These are phyloP conservation scores for Nyctalus aviator DNA, from an alignment of 2,797 vertebrate genomes.

Conservation along the genomic window DNA sequence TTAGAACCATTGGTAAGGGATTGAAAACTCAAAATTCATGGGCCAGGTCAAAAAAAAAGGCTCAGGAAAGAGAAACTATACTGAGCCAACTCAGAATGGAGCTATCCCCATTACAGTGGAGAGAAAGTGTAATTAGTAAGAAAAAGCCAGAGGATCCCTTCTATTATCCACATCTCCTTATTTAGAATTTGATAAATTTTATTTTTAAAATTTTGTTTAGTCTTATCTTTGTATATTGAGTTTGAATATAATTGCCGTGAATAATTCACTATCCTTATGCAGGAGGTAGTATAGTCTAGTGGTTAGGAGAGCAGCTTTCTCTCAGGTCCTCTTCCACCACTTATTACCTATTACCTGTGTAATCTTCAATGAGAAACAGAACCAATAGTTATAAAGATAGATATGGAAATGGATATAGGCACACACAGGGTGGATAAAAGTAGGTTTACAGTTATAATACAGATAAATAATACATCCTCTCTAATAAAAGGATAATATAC, in stretches of 20 bases:
- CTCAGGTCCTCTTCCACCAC: neutral
- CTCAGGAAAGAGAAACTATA: neutral
- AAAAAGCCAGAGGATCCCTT: neutral
- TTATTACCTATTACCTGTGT: neutral
- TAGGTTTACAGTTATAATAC: neutral
- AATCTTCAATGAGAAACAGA: conserved; percentile 1
- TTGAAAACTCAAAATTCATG: neutral
- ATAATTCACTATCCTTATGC: no score
- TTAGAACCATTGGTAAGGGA: neutral
- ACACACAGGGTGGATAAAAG: neutral
- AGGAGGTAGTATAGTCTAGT: neutral
- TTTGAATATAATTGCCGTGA: neutral
- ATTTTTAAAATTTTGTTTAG: neutral
- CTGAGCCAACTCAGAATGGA: neutral
- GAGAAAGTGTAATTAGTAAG: neutral
- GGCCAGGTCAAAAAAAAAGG: no score
- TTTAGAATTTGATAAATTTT: neutral
- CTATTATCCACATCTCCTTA: neutral
- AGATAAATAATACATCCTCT: neutral
- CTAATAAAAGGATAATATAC: no score
- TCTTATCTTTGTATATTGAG: neutral
- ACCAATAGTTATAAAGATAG: neutral
- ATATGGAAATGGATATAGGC: neutral
- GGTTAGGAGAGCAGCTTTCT: neutral
- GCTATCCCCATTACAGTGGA: neutral